Evolutionary conservation across 2,113 vertebrate species (phyloP).

Genomic region (Laterallus jamaicensis): DNA sequence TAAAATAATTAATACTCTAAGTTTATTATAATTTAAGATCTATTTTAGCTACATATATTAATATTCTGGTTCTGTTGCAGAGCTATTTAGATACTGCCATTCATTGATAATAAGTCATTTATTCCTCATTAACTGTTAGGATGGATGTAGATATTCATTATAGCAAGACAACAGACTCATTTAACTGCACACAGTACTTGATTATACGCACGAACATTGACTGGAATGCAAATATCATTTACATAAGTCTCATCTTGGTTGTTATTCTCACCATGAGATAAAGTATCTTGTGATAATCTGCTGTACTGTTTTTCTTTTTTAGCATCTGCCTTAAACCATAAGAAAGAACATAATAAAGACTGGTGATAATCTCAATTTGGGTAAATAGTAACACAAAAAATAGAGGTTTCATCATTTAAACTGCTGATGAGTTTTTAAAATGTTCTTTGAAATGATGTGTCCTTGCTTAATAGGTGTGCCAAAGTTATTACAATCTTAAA

Average conservation of each 20-base stretch:
- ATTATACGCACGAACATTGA: slow-evolving; percentile 62
- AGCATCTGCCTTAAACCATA: background rate
- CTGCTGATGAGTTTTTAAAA: background rate
- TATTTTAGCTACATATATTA: slow-evolving; percentile 77
- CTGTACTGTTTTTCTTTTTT: background rate
- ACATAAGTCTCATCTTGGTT: slow-evolving; percentile 49
- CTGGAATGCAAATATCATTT: slow-evolving; percentile 73
- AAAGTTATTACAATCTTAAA: background rate
- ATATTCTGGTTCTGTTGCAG: slow-evolving; percentile 79
- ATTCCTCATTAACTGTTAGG: slow-evolving; percentile 81
- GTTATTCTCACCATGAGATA: slow-evolving; percentile 35
- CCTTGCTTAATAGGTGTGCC: background rate
- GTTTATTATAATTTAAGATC: slow-evolving; percentile 78
- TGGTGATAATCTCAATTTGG: background rate
- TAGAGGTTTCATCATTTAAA: background rate
- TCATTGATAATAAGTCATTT: slow-evolving; percentile 83
- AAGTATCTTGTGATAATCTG: background rate
- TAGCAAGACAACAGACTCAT: slow-evolving; percentile 78
- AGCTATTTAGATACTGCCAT: slow-evolving; percentile 80
- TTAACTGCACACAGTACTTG: slow-evolving; percentile 75
- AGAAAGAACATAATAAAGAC: background rate
- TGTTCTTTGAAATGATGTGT: background rate
- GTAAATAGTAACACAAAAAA: slow-evolving; percentile 3
- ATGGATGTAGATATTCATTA: slow-evolving; percentile 81
- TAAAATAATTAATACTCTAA: slow-evolving; percentile 77